phyloP scores from a whole-genome alignment of 2,113 vertebrate species.

The Lutjanus erythropterus region DNA sequence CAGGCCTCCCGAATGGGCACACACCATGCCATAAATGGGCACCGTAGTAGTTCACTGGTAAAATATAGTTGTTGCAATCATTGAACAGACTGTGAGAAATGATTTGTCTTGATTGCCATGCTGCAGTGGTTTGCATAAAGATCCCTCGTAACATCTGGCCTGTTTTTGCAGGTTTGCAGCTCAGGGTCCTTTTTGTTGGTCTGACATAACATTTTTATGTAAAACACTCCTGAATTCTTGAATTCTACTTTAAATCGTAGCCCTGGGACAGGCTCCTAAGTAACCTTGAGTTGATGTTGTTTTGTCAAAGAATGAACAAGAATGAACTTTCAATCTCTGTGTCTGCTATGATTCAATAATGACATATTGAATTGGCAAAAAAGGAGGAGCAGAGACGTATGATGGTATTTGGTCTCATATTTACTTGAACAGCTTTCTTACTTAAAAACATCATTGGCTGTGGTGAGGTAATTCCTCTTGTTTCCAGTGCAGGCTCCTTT shows the following conservation, averaged over 20 bases:
- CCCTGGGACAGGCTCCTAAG: neutral
- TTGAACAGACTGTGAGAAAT: no score
- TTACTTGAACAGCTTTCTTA: neutral
- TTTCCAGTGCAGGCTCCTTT: neutral
- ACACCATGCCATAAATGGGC: no score
- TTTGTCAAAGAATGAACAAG: neutral
- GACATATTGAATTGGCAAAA: neutral
- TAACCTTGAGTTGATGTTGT: neutral
- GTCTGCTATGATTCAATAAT: neutral
- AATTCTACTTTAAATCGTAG: neutral
- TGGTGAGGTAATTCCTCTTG: neutral
- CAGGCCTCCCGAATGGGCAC: no score
- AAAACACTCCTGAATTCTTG: neutral
- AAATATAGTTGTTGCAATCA: no score
- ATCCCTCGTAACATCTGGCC: neutral
- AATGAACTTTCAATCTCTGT: neutral
- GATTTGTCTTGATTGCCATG: no score
- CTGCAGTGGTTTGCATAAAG: no score
- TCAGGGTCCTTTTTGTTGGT: neutral
- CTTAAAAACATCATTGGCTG: neutral
- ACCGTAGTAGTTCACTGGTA: no score
- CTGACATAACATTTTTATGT: neutral
- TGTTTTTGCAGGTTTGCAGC: neutral
- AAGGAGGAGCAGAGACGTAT: neutral
- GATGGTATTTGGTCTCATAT: neutral